These are phyloP conservation scores for Aspidapion aeneum DNA, from an alignment of 2,888 invertebrate species.

Conservation along the genomic window DNA sequence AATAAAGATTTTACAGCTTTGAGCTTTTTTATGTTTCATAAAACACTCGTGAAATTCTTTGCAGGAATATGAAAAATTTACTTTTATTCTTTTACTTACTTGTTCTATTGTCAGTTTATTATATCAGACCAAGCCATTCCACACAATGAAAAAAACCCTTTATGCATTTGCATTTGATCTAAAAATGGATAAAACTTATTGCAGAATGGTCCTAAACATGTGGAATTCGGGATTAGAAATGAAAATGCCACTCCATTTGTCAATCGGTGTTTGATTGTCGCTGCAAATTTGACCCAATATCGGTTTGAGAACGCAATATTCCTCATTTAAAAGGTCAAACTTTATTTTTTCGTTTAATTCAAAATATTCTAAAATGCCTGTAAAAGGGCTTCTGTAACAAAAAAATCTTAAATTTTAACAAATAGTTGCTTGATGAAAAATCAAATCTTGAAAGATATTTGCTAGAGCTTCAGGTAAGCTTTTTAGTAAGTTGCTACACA, in stretches of 20 bases:
- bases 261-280: background rate
- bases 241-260: background rate
- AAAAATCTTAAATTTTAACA: too few species aligned
- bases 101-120: background rate
- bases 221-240: background rate
- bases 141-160: background rate
- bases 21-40: too few species aligned
- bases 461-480: background rate
- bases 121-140: background rate
- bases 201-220: background rate
- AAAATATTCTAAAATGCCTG: background rate
- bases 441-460: background rate
- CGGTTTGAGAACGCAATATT: background rate
- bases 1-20: too few species aligned
- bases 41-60: background rate
- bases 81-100: background rate
- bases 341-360: background rate
- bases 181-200: background rate
- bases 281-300: background rate
- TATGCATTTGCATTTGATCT: background rate
- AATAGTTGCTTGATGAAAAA: background rate
- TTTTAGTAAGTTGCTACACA: background rate
- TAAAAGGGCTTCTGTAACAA: too few species aligned
- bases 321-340: background rate
- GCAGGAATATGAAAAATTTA: background rate